These are phyloP conservation scores for Acrobasis consociella DNA, from an alignment of 2,888 invertebrate genomes.

Conservation along the genomic window DNA sequence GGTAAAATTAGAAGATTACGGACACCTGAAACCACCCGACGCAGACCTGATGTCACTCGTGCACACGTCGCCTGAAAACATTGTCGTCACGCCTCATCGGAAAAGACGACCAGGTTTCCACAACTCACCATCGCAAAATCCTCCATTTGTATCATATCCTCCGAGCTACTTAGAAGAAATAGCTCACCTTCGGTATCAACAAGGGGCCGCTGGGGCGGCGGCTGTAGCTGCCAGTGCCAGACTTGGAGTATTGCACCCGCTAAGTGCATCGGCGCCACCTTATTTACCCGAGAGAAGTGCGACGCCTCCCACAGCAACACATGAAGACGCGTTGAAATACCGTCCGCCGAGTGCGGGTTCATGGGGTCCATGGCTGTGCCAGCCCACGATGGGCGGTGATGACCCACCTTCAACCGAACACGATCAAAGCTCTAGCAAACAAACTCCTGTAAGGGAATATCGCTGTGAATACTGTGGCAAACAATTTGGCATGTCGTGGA, in stretches of 20 bases:
- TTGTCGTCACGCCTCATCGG: constrained; percentile 93
- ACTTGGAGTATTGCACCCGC: constrained; percentile 81
- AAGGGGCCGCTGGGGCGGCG: constrained; percentile 83
- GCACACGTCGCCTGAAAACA: constrained; percentile 89
- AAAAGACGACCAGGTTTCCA: constrained; percentile 94
- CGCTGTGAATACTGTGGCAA: constrained; percentile 95
- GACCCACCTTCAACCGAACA: constrained; percentile 74
- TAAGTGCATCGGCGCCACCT: constrained; percentile 89
- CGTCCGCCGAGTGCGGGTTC: constrained; percentile 88
- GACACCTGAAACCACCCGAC: constrained; percentile 86
- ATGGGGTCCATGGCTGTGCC: constrained; percentile 87
- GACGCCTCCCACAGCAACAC: constrained; percentile 83
- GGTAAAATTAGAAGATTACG: constrained; percentile 86
- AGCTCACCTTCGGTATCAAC: constrained; percentile 84
- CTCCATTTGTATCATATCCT: constrained; percentile 92
- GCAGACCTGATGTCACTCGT: constrained; percentile 87
- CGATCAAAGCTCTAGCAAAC: constrained; percentile 81
- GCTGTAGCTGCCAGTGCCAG: constrained; percentile 81
- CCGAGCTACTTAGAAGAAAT: constrained; percentile 89
- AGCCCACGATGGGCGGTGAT: constrained; percentile 84
- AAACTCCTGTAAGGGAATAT: constrained; percentile 90
- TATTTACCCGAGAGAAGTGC: constrained; percentile 85
- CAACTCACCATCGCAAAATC: constrained; percentile 93
- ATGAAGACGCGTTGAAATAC: constrained; percentile 82
- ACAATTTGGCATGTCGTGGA: constrained; percentile 96